These are phyloP conservation scores for Grammomys surdaster DNA, from an alignment of 2,113 vertebrate species.

Conservation along the genomic window DNA sequence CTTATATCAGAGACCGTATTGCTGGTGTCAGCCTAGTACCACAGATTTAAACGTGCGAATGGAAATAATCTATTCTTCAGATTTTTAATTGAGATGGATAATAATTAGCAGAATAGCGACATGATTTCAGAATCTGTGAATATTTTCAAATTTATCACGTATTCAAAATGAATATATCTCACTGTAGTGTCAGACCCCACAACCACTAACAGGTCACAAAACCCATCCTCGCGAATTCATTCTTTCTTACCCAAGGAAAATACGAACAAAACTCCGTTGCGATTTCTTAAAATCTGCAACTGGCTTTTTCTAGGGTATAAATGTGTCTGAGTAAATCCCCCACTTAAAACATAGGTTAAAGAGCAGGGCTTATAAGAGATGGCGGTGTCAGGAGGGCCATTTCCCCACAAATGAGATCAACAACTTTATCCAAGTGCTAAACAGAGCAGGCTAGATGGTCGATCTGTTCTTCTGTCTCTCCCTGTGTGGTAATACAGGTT, in stretches of 20 bases:
- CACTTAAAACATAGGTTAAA: background rate
- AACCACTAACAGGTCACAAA: background rate
- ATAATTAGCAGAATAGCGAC: background rate
- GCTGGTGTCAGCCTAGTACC: background rate
- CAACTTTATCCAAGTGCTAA: background rate
- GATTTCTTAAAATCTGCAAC: background rate
- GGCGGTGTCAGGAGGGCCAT: background rate
- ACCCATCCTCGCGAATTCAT: background rate
- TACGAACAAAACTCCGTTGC: background rate
- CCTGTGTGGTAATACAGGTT: background rate
- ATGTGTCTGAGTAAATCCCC: background rate
- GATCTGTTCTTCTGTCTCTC: background rate
- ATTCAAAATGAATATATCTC: background rate
- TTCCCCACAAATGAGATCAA: background rate
- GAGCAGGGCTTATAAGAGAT: background rate
- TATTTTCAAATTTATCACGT: background rate
- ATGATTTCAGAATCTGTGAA: background rate
- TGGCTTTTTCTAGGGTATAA: background rate
- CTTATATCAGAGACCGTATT: background rate
- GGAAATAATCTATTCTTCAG: background rate
- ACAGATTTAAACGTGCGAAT: background rate
- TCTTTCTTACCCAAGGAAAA: background rate
- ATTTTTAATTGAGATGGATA: background rate
- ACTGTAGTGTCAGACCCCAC: background rate
- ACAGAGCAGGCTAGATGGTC: no score